Conservation (phyloP, 1,140 invertebrate genomes). For the Ctenoplectra terminalis region DNA sequence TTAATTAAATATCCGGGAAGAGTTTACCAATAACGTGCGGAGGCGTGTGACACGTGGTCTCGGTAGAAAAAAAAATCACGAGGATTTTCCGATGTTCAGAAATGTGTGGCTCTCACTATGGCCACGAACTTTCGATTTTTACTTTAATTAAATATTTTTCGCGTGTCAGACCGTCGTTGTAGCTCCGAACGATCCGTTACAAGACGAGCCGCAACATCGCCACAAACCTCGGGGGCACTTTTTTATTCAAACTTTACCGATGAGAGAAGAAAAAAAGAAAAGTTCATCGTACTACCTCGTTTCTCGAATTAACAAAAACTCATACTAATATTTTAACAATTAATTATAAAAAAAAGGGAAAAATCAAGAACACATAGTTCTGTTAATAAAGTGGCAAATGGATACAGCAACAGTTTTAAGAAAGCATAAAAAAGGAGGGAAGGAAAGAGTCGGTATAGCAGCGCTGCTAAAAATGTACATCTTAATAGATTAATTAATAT, state of each 20-base stretch:
- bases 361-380: too few species aligned
- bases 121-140: constrained; percentile 70
- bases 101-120: constrained; percentile 61
- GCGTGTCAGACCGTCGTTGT: constrained; percentile 52
- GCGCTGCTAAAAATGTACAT: constrained; percentile 70
- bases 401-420: constrained; percentile 51
- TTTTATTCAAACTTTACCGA: constrained; percentile 31
- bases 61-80: constrained; percentile 48
- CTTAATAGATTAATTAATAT: constrained; percentile 75
- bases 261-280: background rate
- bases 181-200: constrained; percentile 51
- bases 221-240: constrained; percentile 42
- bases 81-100: constrained; percentile 53
- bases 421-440: constrained; percentile 39
- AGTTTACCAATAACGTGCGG: constrained; percentile 68
- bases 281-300: background rate
- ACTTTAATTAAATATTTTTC: constrained; percentile 76
- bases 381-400: constrained; percentile 36
- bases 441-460: constrained; percentile 14
- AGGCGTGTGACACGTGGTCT: constrained; percentile 54
- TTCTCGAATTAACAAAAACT: background rate
- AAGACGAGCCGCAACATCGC: constrained; percentile 48
- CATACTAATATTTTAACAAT: constrained; percentile 15
- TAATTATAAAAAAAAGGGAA: constrained; percentile 1
- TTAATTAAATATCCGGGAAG: constrained; percentile 69